Evolutionary conservation across 2,113 vertebrate genomes (phyloP).

Genomic region (Brachyistius frenatus): DNA sequence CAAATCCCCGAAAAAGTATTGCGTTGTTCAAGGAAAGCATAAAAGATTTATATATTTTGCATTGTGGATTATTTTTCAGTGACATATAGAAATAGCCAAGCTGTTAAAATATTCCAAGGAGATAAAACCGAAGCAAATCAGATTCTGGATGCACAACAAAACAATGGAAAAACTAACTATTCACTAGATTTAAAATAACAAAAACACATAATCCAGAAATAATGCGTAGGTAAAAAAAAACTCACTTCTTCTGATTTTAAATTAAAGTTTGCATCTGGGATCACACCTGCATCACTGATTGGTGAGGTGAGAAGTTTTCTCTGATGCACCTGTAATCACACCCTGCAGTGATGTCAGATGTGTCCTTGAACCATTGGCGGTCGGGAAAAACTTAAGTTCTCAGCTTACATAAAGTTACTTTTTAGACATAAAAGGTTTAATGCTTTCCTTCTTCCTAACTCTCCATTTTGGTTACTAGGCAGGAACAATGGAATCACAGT

Average conservation of each 20-base stretch:
- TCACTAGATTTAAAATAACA: not conserved
- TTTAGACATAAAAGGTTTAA: too few species aligned
- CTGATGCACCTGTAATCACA: not conserved
- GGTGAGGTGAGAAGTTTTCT: not conserved
- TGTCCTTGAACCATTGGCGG: not conserved
- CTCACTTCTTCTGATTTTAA: not conserved
- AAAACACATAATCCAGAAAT: not conserved
- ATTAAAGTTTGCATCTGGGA: not conserved
- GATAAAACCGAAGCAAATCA: not conserved
- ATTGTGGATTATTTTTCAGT: not conserved
- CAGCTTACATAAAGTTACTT: too few species aligned
- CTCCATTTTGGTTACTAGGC: too few species aligned
- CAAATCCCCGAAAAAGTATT: not conserved
- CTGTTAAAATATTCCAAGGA: not conserved
- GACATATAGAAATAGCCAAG: not conserved
- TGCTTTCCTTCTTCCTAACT: too few species aligned
- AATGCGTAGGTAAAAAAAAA: not conserved
- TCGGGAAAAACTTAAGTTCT: too few species aligned
- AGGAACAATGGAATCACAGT: too few species aligned
- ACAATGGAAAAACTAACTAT: not conserved
- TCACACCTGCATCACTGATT: not conserved
- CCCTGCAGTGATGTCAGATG: not conserved
- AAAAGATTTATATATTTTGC: not conserved
- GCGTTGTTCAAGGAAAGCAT: not conserved
- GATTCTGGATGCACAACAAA: not conserved